Evolutionary conservation across 2,113 vertebrate species (phyloP).

Genomic region (Tenrec ecaudatus): DNA sequence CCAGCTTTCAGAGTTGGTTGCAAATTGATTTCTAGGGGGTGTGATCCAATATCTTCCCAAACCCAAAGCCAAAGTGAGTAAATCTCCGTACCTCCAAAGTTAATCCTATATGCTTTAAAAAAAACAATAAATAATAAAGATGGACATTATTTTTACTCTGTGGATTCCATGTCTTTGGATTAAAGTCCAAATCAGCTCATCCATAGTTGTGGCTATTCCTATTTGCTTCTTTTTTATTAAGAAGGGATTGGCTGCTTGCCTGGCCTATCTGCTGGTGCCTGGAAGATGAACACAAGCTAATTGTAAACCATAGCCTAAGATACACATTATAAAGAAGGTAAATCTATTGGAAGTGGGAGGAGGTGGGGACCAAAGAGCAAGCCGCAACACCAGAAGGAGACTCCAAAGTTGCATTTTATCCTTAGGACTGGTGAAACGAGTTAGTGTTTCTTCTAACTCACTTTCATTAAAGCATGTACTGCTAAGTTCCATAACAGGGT

Average conservation of each 20-base stretch:
- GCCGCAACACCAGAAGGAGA: background rate
- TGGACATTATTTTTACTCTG: background rate
- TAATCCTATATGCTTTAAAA: background rate
- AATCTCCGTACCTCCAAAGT: background rate
- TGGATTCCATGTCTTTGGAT: background rate
- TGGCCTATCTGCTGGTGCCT: constrained; percentile 37
- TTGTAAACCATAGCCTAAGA: constrained; percentile 52
- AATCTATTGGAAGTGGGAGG: background rate
- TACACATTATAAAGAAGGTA: constrained; percentile 46
- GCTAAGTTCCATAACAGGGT: background rate
- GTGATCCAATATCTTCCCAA: background rate
- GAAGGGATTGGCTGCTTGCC: constrained; percentile 48
- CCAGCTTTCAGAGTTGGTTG: constrained; percentile 47
- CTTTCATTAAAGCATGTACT: constrained; percentile 51
- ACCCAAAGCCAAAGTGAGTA: background rate
- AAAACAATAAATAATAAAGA: no score
- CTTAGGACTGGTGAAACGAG: constrained; percentile 2
- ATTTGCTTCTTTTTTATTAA: constrained; percentile 45
- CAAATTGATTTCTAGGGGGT: constrained; percentile 50
- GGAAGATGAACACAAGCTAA: constrained; percentile 35
- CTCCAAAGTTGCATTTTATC: constrained; percentile 24
- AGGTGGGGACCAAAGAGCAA: background rate
- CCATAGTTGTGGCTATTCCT: background rate
- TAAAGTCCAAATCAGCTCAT: constrained; percentile 34
- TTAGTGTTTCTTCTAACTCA: background rate